Conservation (phyloP, 1,140 invertebrate species). For the Campoletis sonorensis region DNA sequence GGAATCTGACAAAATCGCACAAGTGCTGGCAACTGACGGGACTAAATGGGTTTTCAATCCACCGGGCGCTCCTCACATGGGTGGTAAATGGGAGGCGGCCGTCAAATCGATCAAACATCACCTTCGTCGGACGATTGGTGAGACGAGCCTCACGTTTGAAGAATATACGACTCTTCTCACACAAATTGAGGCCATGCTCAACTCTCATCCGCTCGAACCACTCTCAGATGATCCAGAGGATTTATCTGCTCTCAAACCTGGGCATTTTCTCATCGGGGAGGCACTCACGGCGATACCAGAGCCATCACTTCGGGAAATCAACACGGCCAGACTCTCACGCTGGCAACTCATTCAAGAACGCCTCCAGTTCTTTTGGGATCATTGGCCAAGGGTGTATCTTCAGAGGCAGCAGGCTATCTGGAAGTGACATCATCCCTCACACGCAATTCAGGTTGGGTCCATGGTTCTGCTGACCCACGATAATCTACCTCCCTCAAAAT, state of each 20-base stretch:
- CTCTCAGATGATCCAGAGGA: constrained; percentile 52
- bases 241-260: constrained; percentile 49
- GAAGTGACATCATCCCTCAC: constrained; percentile 20
- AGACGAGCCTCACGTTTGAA: constrained; percentile 57
- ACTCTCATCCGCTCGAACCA: constrained; percentile 56
- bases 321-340: neutral
- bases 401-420: constrained; percentile 27
- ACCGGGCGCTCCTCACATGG: constrained; percentile 29
- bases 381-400: constrained; percentile 22
- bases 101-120: constrained; percentile 41
- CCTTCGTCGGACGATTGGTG: constrained; percentile 48
- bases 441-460: constrained; percentile 26
- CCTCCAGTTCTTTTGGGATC: constrained; percentile 52
- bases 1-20: neutral
- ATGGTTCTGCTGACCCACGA: constrained; percentile 37
- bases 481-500: constrained; percentile 35
- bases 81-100: constrained; percentile 37
- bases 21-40: neutral
- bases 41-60: constrained; percentile 27
- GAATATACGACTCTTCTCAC: constrained; percentile 56
- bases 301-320: constrained; percentile 44
- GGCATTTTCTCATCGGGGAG: constrained; percentile 53
- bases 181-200: constrained; percentile 62
- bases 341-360: constrained; percentile 28
- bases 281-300: constrained; percentile 52